A percentile compares a stretch with the other conserved stretches of the same genome.
phyloP scores from a whole-genome alignment of 1,140 invertebrate species.

The Archegozetes longisetosus region DNA sequence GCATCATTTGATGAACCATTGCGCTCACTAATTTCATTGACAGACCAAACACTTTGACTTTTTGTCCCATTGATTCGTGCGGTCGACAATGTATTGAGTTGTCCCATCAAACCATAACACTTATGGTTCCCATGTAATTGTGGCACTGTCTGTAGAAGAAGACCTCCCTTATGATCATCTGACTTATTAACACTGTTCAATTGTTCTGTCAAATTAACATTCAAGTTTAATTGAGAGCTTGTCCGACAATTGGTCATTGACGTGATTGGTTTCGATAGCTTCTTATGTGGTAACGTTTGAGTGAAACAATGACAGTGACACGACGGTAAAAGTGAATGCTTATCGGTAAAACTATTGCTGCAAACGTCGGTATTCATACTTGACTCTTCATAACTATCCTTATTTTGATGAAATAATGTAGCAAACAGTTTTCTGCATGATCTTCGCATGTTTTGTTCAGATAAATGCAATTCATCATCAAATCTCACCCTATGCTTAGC shows the following conservation, averaged over 20 bases:
- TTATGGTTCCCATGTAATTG: too few relatives aligned
- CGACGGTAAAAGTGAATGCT: not conserved
- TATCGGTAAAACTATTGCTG: too few relatives aligned
- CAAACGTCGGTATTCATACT: not conserved
- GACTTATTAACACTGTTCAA: too few relatives aligned
- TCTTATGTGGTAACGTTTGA: too few relatives aligned
- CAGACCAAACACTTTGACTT: not conserved
- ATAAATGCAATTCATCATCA: slow-evolving; percentile 17
- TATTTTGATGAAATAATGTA: slow-evolving; percentile 10
- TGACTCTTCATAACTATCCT: not conserved
- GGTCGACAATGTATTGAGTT: not conserved
- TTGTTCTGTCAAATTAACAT: too few relatives aligned
- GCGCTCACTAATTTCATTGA: not conserved
- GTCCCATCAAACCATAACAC: too few relatives aligned
- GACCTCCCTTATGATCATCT: too few relatives aligned
- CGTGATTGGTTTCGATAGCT: too few relatives aligned
- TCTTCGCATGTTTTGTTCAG: slow-evolving; percentile 17
- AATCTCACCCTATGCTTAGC: slow-evolving; percentile 13
- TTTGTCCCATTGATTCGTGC: not conserved
- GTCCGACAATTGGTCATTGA: too few relatives aligned
- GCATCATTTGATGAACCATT: not conserved
- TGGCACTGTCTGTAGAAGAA: too few relatives aligned
- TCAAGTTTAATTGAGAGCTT: too few relatives aligned
- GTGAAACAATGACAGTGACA: not conserved
- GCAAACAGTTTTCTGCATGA: slow-evolving; percentile 18